A percentile compares a stretch with the other conserved stretches of the same genome.
Evolutionary conservation across 2,113 vertebrate species (phyloP).

Genomic region (Alosa alosa): DNA sequence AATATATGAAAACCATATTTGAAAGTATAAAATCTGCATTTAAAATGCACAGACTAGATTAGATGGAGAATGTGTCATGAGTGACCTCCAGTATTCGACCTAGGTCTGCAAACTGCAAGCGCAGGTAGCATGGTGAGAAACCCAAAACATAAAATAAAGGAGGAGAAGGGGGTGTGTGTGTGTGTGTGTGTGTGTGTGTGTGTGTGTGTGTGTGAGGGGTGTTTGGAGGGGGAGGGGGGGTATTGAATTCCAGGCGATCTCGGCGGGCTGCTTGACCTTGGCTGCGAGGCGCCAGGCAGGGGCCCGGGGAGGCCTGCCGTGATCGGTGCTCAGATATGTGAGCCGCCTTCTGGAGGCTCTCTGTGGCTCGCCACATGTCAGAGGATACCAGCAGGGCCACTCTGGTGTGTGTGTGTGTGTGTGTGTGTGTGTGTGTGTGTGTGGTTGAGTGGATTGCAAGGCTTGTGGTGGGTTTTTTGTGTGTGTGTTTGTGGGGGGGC

Average conservation of each 20-base stretch:
- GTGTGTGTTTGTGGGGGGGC: background rate
- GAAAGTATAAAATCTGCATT: slow-evolving; percentile 20
- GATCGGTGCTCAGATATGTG: slow-evolving; percentile 54
- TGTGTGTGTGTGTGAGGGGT: background rate
- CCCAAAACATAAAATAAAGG: background rate
- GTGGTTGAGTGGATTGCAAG: background rate
- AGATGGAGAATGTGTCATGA: slow-evolving; percentile 35
- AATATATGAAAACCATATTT: background rate
- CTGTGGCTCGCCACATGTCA: slow-evolving; percentile 58
- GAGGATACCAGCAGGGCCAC: slow-evolving; percentile 55
- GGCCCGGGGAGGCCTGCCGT: slow-evolving; percentile 40
- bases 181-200: background rate
- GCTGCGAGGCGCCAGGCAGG: slow-evolving; percentile 48
- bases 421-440: background rate
- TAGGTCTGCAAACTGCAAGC: background rate
- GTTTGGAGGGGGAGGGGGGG: slow-evolving; percentile 43
- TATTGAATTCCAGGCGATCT: slow-evolving; percentile 66
- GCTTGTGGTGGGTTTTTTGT: background rate
- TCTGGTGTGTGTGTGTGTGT: slow-evolving; percentile 15
- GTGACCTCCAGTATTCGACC: background rate
- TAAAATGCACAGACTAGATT: slow-evolving; percentile 26
- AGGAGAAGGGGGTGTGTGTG: background rate
- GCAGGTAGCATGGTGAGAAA: background rate
- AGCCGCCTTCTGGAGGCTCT: slow-evolving; percentile 62
- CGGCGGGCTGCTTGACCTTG: slow-evolving; percentile 65